Base-by-base conservation (phyloP, 2,888 invertebrate species). In the Torymus auratus region DNA sequence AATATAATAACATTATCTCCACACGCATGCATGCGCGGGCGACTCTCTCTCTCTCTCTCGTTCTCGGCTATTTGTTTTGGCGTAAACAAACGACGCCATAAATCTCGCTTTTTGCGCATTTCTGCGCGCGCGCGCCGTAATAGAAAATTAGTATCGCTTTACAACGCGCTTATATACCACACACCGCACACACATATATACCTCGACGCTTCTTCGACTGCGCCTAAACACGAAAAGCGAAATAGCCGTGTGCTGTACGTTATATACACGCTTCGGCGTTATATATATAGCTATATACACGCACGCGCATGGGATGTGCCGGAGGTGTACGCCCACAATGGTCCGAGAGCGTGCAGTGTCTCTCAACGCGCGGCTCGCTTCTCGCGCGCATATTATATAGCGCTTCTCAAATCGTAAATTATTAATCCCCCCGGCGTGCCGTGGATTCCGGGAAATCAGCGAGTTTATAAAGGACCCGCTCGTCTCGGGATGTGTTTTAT, bases 101-200 rank as follows among this genome's bases (percentile, higher is more conserved):
- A 78, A 78, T 78, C 77, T 65, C 71, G 62, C 69, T 64, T 78
- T 71, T 80, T 67, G 76, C 23, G 76, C 76, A 62, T 80, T 80
- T 80, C 80, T 28, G 5, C 28, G 5, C 7, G 5, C 28, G 5
- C 7, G 17, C 13, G 55, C 56, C n/a, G 65, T 86, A 88, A 88
- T 88, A 87, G 87, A 87, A 88, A 89, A 88, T 89, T 88, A 88
- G 88, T 86, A 87, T 89, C 87, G 85, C 82, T 85, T 89, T 89
- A 88, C 89, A 76, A 79, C 78, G 15, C 58, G 65, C 75, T 56
- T 50, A 67, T 50, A 60, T 12, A 41, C 64, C 64, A 56, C 17
- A 58, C 60, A 20, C 62, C n/a, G 15, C 14, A 67, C 17, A 53
- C 13, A 0, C 14, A 17, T n/a, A 52, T n/a, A 12, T 14, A 23